These are phyloP conservation scores for Drosophila nasuta DNA, from an alignment of 1,140 invertebrate genomes.

Conservation along the genomic window DNA sequence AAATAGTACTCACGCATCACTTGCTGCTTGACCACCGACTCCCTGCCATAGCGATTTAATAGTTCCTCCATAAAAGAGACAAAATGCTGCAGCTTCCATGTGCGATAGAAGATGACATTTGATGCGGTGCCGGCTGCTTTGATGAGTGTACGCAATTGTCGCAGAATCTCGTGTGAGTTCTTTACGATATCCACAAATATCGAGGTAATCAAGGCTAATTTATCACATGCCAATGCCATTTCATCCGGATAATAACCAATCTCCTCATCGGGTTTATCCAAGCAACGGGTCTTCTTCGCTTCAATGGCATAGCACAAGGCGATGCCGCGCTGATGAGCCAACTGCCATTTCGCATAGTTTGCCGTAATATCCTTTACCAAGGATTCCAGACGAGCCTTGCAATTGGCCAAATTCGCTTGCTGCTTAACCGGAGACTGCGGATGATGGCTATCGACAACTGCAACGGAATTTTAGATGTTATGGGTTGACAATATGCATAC, in stretches of 20 bases:
- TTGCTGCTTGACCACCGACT: constrained; percentile 54
- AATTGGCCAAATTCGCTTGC: constrained; percentile 49
- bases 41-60: constrained; percentile 57
- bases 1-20: constrained; percentile 57
- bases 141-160: constrained; percentile 56
- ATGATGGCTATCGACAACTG: constrained; percentile 53
- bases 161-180: constrained; percentile 55
- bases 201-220: constrained; percentile 66
- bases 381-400: constrained; percentile 52
- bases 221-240: constrained; percentile 56
- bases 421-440: constrained; percentile 43
- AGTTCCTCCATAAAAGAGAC: constrained; percentile 63
- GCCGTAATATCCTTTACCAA: constrained; percentile 57
- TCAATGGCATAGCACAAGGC: constrained; percentile 73
- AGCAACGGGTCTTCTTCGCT: constrained; percentile 63
- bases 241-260: constrained; percentile 56
- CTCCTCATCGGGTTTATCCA: constrained; percentile 42
- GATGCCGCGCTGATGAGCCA: constrained; percentile 72
- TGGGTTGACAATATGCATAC: neutral
- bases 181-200: constrained; percentile 73
- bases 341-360: constrained; percentile 75
- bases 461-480: neutral
- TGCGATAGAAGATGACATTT: constrained; percentile 61
- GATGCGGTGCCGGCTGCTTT: constrained; percentile 47
- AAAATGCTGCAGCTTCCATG: constrained; percentile 70